Evolutionary conservation across 2,797 vertebrate genomes (phyloP), one percentile per base, ranked within the genome.

Genomic region (Neopelma chrysocephalum): DNA sequence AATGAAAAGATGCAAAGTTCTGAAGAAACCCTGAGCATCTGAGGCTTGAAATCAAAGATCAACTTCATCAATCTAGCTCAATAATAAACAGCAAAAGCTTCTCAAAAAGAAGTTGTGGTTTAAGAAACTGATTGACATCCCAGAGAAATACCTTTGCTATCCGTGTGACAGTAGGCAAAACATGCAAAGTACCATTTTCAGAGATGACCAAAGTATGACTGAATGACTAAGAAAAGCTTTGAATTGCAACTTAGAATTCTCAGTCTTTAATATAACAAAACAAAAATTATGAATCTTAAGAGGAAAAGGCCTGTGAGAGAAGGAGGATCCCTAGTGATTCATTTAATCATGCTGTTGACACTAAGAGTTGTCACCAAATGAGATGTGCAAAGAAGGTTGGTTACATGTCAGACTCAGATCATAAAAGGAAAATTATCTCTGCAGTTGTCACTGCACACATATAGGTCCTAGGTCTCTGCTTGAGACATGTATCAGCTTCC

Each of bases 41-140:
- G 17, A 47, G 9, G 4, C 40, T 32, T 65, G 32, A 45, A 38
- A 25, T 48, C 45, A 42, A 71, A 71, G 19, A 43, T 47, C 62
- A n/a, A 26, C 26, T 61, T 57, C 1, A 1, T 50, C 1, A 1
- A 29, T 43, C 16, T n/a, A 61, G 12, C 21, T 40, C 47, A 50
- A 36, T 36, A 75, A 36, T 2, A 43, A 71, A 62, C 4, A 57
- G 10, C 11, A 57, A 14, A 53, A 73, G 20, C 9, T n/a, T 53
- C 61, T 69, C 38, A 51, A 31, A 72, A 78, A 29, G n/a, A 68
- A 82, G 20, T 3, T 56, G n/a, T 31, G 5, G 4, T 57, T 78
- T 61, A 62, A 40, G 42, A 36, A 85, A 17, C 9, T 47, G 31
- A 77, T 48, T 47, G 27, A 27, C 27, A n/a, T 34, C 20, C 54